These are phyloP conservation scores for Leucophora obtusa DNA, from an alignment of 2,888 invertebrate species.

Conservation along the genomic window DNA sequence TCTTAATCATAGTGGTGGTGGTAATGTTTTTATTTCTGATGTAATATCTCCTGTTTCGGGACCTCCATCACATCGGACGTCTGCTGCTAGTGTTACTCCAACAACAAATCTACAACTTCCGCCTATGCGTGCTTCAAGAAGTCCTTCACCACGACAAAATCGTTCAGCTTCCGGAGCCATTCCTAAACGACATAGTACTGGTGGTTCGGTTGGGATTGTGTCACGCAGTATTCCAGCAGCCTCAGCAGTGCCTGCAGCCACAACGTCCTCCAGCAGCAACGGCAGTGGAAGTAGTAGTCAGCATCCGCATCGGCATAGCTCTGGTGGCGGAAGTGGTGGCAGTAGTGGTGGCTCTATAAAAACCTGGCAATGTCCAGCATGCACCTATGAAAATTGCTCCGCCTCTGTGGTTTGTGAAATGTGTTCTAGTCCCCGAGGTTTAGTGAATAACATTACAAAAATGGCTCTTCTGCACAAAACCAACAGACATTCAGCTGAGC, in stretches of 20 bases:
- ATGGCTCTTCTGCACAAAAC: conserved; percentile 70
- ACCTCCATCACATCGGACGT: conserved; percentile 38
- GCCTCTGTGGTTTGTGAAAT: conserved; percentile 82
- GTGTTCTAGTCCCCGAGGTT: conserved; percentile 84
- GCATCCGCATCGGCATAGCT: conserved; percentile 69
- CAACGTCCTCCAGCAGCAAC: conserved; percentile 43
- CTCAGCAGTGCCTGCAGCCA: conserved; percentile 57
- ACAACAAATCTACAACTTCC: conserved; percentile 71
- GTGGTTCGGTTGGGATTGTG: conserved; percentile 63
- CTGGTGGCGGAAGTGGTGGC: conserved; percentile 66
- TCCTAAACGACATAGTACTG: conserved; percentile 76
- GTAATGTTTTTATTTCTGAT: conserved; percentile 49
- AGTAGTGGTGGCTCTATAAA: conserved; percentile 71
- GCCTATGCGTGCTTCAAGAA: conserved; percentile 76
- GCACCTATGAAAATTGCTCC: conserved; percentile 88
- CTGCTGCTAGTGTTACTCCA: conserved; percentile 48
- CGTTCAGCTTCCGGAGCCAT: conserved; percentile 75
- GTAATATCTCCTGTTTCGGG: conserved; percentile 33
- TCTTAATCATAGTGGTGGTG: conserved; percentile 43
- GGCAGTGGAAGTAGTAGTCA: conserved; percentile 49
- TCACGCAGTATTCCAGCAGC: conserved; percentile 62
- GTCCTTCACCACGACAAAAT: conserved; percentile 80
- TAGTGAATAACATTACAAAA: conserved; percentile 70
- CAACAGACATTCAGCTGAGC: conserved; percentile 71
- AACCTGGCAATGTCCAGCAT: conserved; percentile 88